Evolutionary conservation across 2,888 invertebrate species (phyloP).

Genomic region (Camptogramma bilineatum): DNA sequence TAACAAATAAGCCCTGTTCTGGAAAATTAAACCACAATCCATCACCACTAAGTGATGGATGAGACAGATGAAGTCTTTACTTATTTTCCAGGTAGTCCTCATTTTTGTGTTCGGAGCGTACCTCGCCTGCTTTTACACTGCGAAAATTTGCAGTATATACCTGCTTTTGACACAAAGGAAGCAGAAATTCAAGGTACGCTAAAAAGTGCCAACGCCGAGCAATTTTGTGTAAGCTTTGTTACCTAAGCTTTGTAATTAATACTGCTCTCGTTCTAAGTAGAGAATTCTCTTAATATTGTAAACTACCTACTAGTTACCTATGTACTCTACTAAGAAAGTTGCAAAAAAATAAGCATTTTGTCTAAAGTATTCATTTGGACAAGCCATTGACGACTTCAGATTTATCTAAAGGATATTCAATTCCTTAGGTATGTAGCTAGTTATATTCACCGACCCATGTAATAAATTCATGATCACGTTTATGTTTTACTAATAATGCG

Average conservation of each 20-base stretch:
- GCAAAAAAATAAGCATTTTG: too few species aligned
- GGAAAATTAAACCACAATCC: conserved; percentile 31
- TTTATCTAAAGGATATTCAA: too few species aligned
- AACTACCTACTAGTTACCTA: neutral
- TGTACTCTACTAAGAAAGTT: too few species aligned
- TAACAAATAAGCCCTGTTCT: conserved; percentile 18
- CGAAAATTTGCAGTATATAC: conserved; percentile 70
- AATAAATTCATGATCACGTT: too few species aligned
- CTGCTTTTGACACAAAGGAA: conserved; percentile 68
- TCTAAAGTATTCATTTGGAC: too few species aligned
- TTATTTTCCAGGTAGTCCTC: conserved; percentile 60
- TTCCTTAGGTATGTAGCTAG: too few species aligned
- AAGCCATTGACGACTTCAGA: too few species aligned
- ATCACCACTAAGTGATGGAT: conserved; percentile 36
- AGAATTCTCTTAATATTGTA: neutral
- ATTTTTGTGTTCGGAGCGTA: conserved; percentile 66
- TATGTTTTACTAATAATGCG: too few species aligned
- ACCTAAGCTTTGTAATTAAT: conserved; percentile 36
- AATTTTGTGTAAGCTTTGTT: conserved; percentile 30
- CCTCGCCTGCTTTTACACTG: conserved; percentile 67
- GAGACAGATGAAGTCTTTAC: conserved; percentile 27
- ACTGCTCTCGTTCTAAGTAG: neutral
- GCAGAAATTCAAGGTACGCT: conserved; percentile 71
- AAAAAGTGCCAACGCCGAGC: conserved; percentile 25
- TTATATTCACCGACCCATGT: too few species aligned